Base-by-base conservation (phyloP, 2,113 vertebrate genomes). In the Aleadryas rufinucha region DNA sequence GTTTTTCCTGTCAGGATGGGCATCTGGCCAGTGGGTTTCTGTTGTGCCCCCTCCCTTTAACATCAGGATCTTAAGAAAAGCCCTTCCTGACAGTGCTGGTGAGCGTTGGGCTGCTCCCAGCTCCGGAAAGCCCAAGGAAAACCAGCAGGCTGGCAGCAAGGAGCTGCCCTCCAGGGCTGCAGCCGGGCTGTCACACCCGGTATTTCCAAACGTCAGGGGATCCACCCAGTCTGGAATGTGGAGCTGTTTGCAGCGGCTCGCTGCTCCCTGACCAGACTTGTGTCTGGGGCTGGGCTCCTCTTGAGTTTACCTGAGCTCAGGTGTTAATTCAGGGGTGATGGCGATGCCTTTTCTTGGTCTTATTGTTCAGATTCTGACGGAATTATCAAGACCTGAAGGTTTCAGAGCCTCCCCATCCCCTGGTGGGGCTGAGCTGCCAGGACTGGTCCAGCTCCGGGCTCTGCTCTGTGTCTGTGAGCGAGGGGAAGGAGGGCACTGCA, bases 251-350 rank as follows among this genome's bases (percentile, higher is more conserved):
- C 87, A 9, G 37, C 16, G 6, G 50, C 64, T 17, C 1, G 2
- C 47, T 60, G 35, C 45, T 66, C 89, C 92, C 78, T 42, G n/a
- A 26, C 14, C 74, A 39, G 87, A 4, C 84, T 57, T 16, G 76
- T 30, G 84, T 1, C 87, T 60, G 81, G 15, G 22, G 27, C 53
- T 19, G 37, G 3, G 41, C 59, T 69, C 41, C 35, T 13, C 9
- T 5, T 1, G 52, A 4, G 2, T 71, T 61, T 10, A 22, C 33
- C 31, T 12, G 17, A 1, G 7, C 28, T 81, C 4, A 1, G 2
- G 23, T 33, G 59, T 41, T 76, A 24, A 42, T 33, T 64, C 78
- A 22, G 65, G 68, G 39, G 5, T 45, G 35, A 79, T 27, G 57
- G 87, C 7, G n/a, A n/a, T n/a, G n/a, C n/a, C n/a, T n/a, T n/a